Conservation (phyloP, 2,888 invertebrate species). For the Drosophila putrida region DNA sequence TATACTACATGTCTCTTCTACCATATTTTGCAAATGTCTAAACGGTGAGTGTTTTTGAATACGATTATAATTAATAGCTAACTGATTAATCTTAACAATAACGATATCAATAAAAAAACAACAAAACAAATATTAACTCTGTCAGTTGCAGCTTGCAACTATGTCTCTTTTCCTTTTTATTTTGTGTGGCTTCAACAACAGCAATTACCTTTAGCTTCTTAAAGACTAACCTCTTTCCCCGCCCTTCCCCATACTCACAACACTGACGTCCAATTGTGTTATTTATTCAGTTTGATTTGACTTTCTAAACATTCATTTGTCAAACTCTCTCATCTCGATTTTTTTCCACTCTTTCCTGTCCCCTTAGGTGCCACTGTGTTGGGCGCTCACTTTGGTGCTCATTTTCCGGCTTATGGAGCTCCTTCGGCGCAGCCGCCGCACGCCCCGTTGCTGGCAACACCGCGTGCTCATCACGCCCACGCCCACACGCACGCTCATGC, state of each 20-base stretch:
- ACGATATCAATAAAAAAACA: conserved; percentile 23
- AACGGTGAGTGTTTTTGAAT: conserved; percentile 86
- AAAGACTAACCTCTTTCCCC: conserved; percentile 37
- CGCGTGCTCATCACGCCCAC: conserved; percentile 83
- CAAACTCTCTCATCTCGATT: not conserved
- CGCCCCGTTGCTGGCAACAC: conserved; percentile 82
- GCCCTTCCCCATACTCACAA: conserved; percentile 65
- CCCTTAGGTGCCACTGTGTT: conserved; percentile 88
- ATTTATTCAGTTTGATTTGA: conserved; percentile 2
- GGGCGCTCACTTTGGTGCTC: conserved; percentile 85
- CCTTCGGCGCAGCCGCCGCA: conserved; percentile 85
- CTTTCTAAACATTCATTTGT: not conserved
- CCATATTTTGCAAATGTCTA: conserved; percentile 77
- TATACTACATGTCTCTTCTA: conserved; percentile 81
- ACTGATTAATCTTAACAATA: conserved; percentile 48
- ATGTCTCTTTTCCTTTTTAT: conserved; percentile 12
- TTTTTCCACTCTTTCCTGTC: not conserved
- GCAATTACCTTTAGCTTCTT: conserved; percentile 34
- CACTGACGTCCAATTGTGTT: conserved; percentile 53
- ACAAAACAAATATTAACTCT: conserved; percentile 16
- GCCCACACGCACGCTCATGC: conserved; percentile 86
- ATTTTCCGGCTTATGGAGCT: conserved; percentile 84
- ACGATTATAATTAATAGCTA: conserved; percentile 61
- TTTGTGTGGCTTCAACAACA: conserved; percentile 44
- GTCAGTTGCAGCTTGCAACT: conserved; percentile 24